A percentile compares a stretch with the other conserved stretches of the same genome.
Conservation (phyloP, 1,140 invertebrate genomes). For the Camponotus vicinus region DNA sequence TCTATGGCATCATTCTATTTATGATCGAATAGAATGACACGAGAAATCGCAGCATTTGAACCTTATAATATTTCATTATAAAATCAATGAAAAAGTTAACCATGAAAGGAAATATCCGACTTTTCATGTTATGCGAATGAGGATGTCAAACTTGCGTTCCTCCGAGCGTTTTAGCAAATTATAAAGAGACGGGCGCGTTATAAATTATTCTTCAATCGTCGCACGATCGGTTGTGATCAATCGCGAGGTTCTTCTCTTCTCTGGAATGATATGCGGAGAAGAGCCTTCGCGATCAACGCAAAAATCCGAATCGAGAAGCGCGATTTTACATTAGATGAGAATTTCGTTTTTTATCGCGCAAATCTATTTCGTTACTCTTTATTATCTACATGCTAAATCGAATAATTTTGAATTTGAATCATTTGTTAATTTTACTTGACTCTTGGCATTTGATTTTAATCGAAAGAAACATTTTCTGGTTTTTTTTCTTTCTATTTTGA, state of each 20-base stretch:
- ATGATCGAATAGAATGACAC: background rate
- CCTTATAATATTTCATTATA: background rate
- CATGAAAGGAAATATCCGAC: background rate
- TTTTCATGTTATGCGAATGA: background rate
- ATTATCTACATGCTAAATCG: background rate
- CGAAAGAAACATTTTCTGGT: background rate
- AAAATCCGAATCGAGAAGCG: background rate
- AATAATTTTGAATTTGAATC: conserved; percentile 8
- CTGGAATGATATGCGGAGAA: background rate
- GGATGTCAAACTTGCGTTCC: background rate
- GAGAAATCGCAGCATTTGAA: background rate
- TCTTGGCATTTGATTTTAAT: background rate
- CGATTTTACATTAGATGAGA: background rate
- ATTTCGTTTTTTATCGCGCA: background rate
- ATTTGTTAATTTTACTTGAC: background rate
- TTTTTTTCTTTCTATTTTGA: background rate
- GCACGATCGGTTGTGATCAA: background rate
- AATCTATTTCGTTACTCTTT: conserved; percentile 30
- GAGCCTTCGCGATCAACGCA: conserved; percentile 3
- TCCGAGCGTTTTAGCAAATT: conserved; percentile 2
- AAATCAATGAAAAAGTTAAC: background rate
- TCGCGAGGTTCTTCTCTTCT: background rate
- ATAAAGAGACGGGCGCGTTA: background rate
- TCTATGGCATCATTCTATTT: background rate
- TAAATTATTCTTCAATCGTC: conserved; percentile 12